Evolutionary conservation across 1,140 invertebrate species (phyloP), one percentile per base, ranked within the genome.

Genomic region (Scaptomyza graminum): DNA sequence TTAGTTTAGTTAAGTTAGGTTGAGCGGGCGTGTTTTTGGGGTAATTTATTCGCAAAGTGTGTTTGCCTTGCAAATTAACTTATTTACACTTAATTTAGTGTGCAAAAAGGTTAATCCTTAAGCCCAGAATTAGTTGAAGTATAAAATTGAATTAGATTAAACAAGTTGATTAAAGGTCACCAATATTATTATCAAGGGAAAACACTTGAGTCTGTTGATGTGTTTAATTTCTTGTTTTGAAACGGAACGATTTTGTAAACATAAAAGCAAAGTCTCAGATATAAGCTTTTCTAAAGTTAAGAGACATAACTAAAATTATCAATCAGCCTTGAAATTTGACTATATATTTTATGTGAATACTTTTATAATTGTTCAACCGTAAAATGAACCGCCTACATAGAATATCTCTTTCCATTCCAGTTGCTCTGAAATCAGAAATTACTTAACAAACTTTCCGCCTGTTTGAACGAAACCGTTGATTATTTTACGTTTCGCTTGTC

Each of bases 51-150:
- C 64, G 50, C 25, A 67, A 72, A 50, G n/a, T 55, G 63, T 67
- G 44, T 47, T 34, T 34, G 51, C 31, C 34, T 31, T 43, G 49
- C 46, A 60, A 68, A 73, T 73, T 73, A 57, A 68, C 70, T 73
- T 73, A 73, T 69, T 73, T 51, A 39, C 56, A 68, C 65, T 46
- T 62, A 68, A 73, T 73, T 73, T 68, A 57, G 34, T 62, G 64
- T 60, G 34, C 37, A 55, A 44, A 49, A 43, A 16, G 22, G 5
- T 49, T 37, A 66, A 66, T 55, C 55, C 69, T 55, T 18, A n/a
- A n/a, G n/a, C n/a, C n/a, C n/a, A n/a, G 43, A 18, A 2, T 9
- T 43, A 50, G 46, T 34, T 1, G 31, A 12, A n/a, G n/a, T n/a
- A n/a, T n/a, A n/a, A n/a, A n/a, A n/a, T n/a, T n/a, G n/a, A n/a